Evolutionary conservation across 1,140 invertebrate species (phyloP), one percentile per base, ranked within the genome.

Genomic region (Calephelis nemesis): DNA sequence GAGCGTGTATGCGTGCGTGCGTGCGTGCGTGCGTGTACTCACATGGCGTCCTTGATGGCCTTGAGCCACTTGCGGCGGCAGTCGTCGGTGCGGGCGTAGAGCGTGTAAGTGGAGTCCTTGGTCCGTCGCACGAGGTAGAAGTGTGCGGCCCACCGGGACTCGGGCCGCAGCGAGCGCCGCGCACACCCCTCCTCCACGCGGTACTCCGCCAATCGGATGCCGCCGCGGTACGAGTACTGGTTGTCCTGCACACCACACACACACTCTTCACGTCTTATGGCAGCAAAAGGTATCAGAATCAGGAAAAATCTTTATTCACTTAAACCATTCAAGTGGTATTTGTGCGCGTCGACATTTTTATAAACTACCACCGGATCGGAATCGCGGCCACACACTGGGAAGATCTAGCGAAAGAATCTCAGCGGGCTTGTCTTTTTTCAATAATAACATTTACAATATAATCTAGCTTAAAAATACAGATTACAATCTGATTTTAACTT

Each of bases 151-250:
- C 96, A 97, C 66, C 97, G 93, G 7, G 94, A 93, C 84, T 96
- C 95, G 42, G 93, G 91, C 1, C 94, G 94, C 19, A 96, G 81
- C 10, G 94, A 93, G 45, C 94, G 93, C 19, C 95, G 85, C 12
- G 92, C 93, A 68, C 93, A 93, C 45, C 92, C 93, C 85, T 98
- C 96, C 82, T 99, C 97, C 1, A 99, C 93, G 68, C 95, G 95
- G 92, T 96, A 99, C 78, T 98, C 96, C 63, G 95, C 94, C 60
- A 99, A 92, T 66, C 95, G 94, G 48, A 99, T 93, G 12, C 96
- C 97, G 81, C 97, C 96, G 70, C 98, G 96, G 92, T 95, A 99
- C 80, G 95, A 97, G 90, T 98, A 99, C 79, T 98, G 97, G 82
- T 98, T 97, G 69, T 97, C 96, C 95, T 97, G 84, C 3, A 40